Evolutionary conservation across 2,888 invertebrate species (phyloP).

Genomic region (Euphydryas editha): DNA sequence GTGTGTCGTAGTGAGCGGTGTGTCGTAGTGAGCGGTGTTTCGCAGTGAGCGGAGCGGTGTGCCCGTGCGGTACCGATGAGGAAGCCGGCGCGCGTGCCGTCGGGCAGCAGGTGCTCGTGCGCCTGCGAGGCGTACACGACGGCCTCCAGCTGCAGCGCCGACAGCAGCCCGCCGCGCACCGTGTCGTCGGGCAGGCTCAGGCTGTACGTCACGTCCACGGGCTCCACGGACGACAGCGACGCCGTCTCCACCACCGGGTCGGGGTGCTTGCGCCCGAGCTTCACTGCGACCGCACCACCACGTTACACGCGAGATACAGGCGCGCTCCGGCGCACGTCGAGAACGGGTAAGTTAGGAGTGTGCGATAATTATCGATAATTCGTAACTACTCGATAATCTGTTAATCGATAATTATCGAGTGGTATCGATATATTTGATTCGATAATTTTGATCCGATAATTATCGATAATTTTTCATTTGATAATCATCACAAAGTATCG

Average conservation of each 20-base stretch:
- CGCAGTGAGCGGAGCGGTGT: not conserved
- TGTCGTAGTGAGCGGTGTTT: not conserved
- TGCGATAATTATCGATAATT: too few relatives aligned
- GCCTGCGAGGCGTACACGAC: conserved; percentile 99
- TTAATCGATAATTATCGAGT: too few relatives aligned
- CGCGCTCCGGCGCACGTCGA: too few relatives aligned
- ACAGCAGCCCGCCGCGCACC: conserved; percentile 93
- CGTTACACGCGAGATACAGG: too few relatives aligned
- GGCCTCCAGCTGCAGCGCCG: conserved; percentile 98
- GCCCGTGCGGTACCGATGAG: conserved; percentile 84
- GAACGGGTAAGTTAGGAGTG: too few relatives aligned
- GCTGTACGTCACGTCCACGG: conserved; percentile 95
- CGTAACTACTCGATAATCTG: too few relatives aligned
- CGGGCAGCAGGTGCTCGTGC: conserved; percentile 95
- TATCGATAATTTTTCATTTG: too few relatives aligned
- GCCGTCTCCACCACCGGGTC: conserved; percentile 99
- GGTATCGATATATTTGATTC: too few relatives aligned
- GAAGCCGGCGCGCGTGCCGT: conserved; percentile 96
- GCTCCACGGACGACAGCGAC: conserved; percentile 97
- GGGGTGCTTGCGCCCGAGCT: conserved; percentile 97
- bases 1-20: not conserved
- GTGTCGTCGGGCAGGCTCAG: conserved; percentile 92
- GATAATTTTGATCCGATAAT: too few relatives aligned
- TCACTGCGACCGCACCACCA: too few relatives aligned
- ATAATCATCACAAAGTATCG: too few relatives aligned